Percentiles rank a stretch among this genome's conserved stretches.
These are phyloP conservation scores for Apotomis betuletana DNA, from an alignment of 2,888 invertebrate genomes.

Conservation along the genomic window DNA sequence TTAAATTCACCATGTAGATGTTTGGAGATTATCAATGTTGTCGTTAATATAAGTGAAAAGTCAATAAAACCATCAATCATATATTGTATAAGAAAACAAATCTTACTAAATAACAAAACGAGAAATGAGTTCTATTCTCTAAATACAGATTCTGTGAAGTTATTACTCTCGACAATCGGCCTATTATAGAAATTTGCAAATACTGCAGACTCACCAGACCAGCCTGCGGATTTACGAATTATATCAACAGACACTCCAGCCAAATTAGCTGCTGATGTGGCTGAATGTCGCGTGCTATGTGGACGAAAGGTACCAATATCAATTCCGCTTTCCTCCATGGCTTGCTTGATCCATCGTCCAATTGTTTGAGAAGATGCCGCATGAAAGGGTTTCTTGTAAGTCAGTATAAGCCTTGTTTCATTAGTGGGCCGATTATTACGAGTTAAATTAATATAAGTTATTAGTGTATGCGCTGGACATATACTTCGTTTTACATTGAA, in stretches of 20 bases:
- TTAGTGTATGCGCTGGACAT: conserved; percentile 5
- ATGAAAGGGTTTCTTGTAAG: background rate
- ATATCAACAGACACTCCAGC: conserved; percentile 16
- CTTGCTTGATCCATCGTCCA: conserved; percentile 12
- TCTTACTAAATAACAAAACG: background rate
- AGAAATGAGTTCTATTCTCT: background rate
- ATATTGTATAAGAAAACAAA: background rate
- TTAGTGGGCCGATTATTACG: background rate
- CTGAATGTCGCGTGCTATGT: conserved; percentile 20
- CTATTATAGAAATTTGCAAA: conserved; percentile 21
- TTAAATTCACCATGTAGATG: conserved; percentile 26
- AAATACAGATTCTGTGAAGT: conserved; percentile 12
- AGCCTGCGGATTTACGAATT: conserved; percentile 20
- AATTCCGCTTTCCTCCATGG: conserved; percentile 20
- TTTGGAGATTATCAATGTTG: conserved; percentile 31
- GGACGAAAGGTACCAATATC: conserved; percentile 11
- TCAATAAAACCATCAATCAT: background rate
- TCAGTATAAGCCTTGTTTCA: conserved; percentile 6
- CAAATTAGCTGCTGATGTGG: conserved; percentile 17
- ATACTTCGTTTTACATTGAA: conserved; percentile 9
- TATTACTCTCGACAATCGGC: conserved; percentile 1
- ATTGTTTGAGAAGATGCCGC: conserved; percentile 3
- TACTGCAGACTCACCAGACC: conserved; percentile 10
- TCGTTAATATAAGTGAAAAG: background rate
- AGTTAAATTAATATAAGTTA: background rate